These are phyloP conservation scores for Microctenopoma steveboyesi DNA, from an alignment of 2,797 vertebrate genomes.

Conservation along the genomic window DNA sequence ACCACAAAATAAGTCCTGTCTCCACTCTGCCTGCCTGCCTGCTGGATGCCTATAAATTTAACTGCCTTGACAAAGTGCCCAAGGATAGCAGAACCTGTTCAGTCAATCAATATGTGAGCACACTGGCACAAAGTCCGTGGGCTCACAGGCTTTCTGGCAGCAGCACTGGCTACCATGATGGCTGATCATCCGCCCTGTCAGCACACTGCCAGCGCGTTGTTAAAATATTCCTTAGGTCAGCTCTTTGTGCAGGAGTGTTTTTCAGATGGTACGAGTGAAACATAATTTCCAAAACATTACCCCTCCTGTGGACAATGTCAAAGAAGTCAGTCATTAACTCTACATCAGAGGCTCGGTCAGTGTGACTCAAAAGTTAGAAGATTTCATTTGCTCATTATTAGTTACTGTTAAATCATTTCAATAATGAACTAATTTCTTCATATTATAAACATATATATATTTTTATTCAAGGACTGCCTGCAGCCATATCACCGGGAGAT, in stretches of 20 bases:
- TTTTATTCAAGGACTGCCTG: not conserved
- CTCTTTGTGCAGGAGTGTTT: slow-evolving; percentile 45
- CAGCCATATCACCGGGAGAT: not conserved
- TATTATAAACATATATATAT: not conserved
- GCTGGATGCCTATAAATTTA: slow-evolving; percentile 80
- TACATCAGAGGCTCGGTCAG: not conserved
- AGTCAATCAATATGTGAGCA: slow-evolving; percentile 75
- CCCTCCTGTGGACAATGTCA: slow-evolving; percentile 6
- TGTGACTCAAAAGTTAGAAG: slow-evolving; percentile 3
- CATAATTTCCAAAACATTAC: slow-evolving; percentile 40
- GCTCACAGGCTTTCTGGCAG: slow-evolving; percentile 71
- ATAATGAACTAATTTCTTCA: too few relatives aligned
- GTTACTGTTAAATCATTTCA: not conserved
- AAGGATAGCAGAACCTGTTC: slow-evolving; percentile 77
- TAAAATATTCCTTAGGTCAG: slow-evolving; percentile 70
- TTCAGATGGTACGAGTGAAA: slow-evolving; percentile 16
- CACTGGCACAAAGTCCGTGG: slow-evolving; percentile 71
- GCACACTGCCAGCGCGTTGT: slow-evolving; percentile 62
- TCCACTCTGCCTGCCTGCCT: slow-evolving; percentile 69
- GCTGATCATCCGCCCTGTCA: slow-evolving; percentile 71
- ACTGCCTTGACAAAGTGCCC: slow-evolving; percentile 79
- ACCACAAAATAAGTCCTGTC: slow-evolving; percentile 80
- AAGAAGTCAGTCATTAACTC: slow-evolving; percentile 12
- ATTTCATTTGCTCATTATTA: not conserved
- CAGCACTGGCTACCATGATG: slow-evolving; percentile 63